Conservation (phyloP, 1,140 invertebrate species). For the Bombus waltoni region DNA sequence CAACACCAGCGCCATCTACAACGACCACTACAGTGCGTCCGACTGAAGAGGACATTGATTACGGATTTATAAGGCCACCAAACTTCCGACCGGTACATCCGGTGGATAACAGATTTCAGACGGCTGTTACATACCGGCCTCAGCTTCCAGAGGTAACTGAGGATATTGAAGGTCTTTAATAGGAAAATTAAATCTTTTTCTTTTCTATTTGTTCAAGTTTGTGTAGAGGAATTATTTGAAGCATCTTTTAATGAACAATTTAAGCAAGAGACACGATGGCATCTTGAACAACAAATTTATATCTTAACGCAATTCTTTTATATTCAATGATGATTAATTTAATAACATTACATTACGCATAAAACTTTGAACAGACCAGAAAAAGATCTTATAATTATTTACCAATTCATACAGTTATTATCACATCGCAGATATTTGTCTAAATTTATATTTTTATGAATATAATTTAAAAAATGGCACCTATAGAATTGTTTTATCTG, state of each 20-base stretch:
- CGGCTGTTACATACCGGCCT: constrained; percentile 56
- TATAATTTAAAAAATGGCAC: too few relatives aligned
- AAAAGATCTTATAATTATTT: too few relatives aligned
- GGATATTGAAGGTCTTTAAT: not conserved
- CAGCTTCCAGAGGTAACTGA: constrained; percentile 61
- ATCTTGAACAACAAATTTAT: not conserved
- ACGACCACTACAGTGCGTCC: constrained; percentile 39
- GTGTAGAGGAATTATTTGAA: not conserved
- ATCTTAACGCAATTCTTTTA: too few relatives aligned
- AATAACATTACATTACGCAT: too few relatives aligned
- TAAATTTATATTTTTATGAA: too few relatives aligned
- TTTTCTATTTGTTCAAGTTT: not conserved
- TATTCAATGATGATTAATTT: not conserved
- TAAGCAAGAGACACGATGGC: not conserved
- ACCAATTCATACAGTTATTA: too few relatives aligned
- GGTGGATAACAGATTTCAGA: constrained; percentile 62
- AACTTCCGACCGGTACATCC: constrained; percentile 70
- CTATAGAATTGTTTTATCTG: too few relatives aligned
- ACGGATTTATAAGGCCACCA: constrained; percentile 77
- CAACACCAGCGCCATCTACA: constrained; percentile 49
- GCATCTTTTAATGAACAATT: not conserved
- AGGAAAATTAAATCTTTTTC: not conserved
- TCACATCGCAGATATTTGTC: too few relatives aligned
- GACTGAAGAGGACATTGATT: constrained; percentile 69
- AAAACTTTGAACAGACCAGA: too few relatives aligned